Base-by-base conservation (phyloP, 2,113 vertebrate genomes). In the Gymnocephalus cernua region DNA sequence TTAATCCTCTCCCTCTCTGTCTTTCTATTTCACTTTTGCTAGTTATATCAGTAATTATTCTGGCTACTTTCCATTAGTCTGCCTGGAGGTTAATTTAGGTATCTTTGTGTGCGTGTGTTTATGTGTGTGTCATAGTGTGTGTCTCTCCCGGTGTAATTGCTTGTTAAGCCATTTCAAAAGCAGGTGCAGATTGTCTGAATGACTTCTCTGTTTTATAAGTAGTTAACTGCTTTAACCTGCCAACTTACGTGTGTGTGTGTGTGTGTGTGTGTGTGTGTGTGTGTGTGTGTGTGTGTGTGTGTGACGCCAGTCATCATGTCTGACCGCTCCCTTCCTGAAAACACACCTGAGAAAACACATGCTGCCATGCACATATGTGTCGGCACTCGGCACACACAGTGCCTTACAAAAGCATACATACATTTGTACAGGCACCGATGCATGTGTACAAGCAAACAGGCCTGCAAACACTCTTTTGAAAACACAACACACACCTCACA, bases 151-250 rank as follows among this genome's bases (percentile, higher is more conserved):
- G 53, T 87, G 83, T 88, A 91, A 94, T 83, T 92, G 89, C 90
- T 86, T 91, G 80, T 90, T 89, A 89, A 89, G 83, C 89, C 38
- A 21, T 91, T 92, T 92, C 80, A 89, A 93, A 92, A 91, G 89
- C 91, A 94, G 93, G 90, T 92, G 93, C 89, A 89, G 84, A 88
- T 90, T 85, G 77, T 89, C 87, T 94, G 91, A 94, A 93, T 91
- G 86, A 89, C 81, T 92, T 74, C 92, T 92, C 91, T 94, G 91
- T 94, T 89, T 91, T 85, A 73, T 23, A 75, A 87, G 85, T 75
- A 89, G 73, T 71, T 87, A 87, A 88, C 84, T 75, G 83, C 86
- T 77, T 68, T 86, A 88, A 91, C 90, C 84, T 91, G 84, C 86
- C 88, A 93, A 79, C 56, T 59, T 82, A 21, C 6, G 21, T 58